phyloP scores from a whole-genome alignment of 2,888 invertebrate species.

The Ceriagrion tenellum region DNA sequence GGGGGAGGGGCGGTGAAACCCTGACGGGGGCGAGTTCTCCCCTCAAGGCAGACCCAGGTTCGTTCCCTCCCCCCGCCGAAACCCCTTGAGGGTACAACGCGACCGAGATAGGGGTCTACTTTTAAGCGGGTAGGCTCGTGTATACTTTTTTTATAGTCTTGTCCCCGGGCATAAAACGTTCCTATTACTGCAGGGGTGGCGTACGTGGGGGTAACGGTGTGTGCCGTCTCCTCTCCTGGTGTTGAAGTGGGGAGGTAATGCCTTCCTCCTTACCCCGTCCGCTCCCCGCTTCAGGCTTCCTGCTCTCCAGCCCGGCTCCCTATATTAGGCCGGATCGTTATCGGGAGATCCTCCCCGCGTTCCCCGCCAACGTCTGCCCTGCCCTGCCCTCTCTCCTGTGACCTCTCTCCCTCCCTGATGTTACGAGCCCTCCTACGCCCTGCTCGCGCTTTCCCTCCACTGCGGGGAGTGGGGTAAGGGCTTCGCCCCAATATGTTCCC shows the following conservation, averaged over 20 bases:
- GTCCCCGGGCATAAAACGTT: neutral
- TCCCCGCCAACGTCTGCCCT: neutral
- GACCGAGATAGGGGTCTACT: neutral
- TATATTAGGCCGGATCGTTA: constrained; percentile 39
- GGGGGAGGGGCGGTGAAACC: neutral
- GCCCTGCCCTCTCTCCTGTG: neutral
- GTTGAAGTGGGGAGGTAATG: neutral
- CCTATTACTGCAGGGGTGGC: neutral
- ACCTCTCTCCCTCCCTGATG: neutral
- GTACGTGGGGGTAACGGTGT: neutral
- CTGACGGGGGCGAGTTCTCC: neutral
- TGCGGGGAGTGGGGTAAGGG: neutral
- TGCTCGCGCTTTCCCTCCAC: neutral
- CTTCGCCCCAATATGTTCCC: neutral
- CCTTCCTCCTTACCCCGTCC: neutral
- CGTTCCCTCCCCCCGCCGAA: neutral
- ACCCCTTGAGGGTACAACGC: neutral
- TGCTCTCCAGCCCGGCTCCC: neutral
- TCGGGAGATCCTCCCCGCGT: neutral
- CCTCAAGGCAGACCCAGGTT: neutral
- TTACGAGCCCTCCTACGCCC: too few species aligned
- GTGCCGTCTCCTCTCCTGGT: neutral
- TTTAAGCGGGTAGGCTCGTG: too few species aligned
- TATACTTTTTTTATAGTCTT: neutral
- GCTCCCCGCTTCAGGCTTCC: too few species aligned